Percentiles rank a stretch among this genome's conserved stretches.
These are phyloP conservation scores for Drosophila acutilabella DNA, from an alignment of 2,888 invertebrate species.

Conservation along the genomic window DNA sequence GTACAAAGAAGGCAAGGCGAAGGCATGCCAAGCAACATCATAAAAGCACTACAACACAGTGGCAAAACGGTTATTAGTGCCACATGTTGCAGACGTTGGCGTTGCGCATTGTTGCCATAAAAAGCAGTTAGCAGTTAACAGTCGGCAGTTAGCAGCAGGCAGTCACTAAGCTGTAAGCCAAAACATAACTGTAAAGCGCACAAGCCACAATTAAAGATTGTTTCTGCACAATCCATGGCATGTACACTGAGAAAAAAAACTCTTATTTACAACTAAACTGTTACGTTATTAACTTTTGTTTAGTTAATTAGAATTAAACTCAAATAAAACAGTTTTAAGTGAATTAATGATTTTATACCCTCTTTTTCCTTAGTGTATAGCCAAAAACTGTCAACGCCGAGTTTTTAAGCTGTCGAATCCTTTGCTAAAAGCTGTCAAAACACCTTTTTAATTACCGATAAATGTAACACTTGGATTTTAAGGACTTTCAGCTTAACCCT, in stretches of 20 bases:
- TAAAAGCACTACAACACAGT: constrained; percentile 39
- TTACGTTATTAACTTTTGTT: too few relatives aligned
- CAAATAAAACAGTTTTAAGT: neutral
- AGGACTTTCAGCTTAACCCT: constrained; percentile 30
- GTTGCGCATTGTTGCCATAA: constrained; percentile 46
- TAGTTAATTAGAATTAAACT: neutral
- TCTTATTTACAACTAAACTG: too few relatives aligned
- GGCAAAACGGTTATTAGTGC: constrained; percentile 57
- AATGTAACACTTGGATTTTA: constrained; percentile 11
- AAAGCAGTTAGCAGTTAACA: constrained; percentile 16
- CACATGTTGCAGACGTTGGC: constrained; percentile 55
- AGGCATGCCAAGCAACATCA: constrained; percentile 14
- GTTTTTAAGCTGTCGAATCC: neutral
- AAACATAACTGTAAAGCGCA: constrained; percentile 22
- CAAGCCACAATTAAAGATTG: constrained; percentile 26
- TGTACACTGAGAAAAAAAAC: constrained; percentile 22
- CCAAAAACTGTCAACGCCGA: constrained; percentile 5
- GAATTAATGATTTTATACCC: neutral
- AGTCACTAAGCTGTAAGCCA: constrained; percentile 19
- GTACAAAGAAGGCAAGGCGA: constrained; percentile 19
- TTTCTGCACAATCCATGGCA: constrained; percentile 18
- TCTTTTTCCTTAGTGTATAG: constrained; percentile 5
- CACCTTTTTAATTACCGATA: constrained; percentile 34
- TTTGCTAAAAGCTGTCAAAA: constrained; percentile 20
- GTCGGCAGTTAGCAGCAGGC: neutral